These are phyloP conservation scores for Samia ricini DNA, from an alignment of 1,140 invertebrate genomes.

Conservation along the genomic window DNA sequence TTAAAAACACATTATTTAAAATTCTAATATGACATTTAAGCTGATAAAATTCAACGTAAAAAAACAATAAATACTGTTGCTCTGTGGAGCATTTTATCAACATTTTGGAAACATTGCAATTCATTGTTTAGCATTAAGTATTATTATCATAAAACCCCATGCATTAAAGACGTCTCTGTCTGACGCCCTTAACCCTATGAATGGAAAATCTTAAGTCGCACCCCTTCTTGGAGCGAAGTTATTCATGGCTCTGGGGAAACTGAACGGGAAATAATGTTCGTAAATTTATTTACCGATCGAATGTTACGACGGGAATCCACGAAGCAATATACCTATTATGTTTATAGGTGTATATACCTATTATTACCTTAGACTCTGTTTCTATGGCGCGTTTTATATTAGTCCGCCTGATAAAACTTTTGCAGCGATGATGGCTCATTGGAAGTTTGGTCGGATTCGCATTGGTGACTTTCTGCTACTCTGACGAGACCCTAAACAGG, in stretches of 20 bases:
- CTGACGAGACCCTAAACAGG: no score
- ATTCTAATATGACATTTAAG: no score
- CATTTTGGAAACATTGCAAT: not conserved
- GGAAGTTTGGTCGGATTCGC: no score
- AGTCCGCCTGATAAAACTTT: no score
- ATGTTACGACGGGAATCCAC: constrained; percentile 3
- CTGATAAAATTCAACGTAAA: no score
- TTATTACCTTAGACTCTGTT: not conserved
- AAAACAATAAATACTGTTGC: no score
- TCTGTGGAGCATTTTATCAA: no score
- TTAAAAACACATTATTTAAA: no score
- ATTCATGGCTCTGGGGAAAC: constrained; percentile 44
- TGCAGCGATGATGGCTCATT: no score
- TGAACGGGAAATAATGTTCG: constrained; percentile 59
- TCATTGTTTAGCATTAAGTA: not conserved
- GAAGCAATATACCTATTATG: not conserved
- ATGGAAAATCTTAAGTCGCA: constrained; percentile 59
- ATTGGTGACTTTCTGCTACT: no score
- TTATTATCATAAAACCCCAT: constrained; percentile 32
- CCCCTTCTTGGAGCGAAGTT: constrained; percentile 42
- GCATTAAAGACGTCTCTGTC: constrained; percentile 47
- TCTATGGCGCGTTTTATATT: not conserved
- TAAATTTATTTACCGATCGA: constrained; percentile 71
- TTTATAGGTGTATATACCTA: no score
- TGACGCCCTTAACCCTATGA: constrained; percentile 62